Evolutionary conservation across 1,140 invertebrate species (phyloP).

Genomic region (Protaetia brevitarsis): DNA sequence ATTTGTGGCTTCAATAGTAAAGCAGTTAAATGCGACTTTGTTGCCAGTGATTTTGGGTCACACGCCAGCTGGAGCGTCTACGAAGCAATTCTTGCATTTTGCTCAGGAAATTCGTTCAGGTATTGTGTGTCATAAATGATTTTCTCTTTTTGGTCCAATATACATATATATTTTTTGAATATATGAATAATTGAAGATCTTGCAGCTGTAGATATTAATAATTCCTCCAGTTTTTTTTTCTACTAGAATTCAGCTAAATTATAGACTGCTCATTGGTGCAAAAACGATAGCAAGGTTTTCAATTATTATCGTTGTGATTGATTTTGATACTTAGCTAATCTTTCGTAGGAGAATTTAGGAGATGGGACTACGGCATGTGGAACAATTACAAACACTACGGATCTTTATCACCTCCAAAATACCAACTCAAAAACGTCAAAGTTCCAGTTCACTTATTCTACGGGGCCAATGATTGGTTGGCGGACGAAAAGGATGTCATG

Average conservation of each 20-base stretch:
- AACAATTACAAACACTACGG: conserved; percentile 21
- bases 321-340: no score
- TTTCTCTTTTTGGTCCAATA: no score
- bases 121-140: no score
- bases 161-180: no score
- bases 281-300: no score
- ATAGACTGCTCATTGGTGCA: no score
- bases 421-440: conserved; percentile 22
- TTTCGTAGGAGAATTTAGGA: conserved; percentile 17
- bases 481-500: conserved; percentile 4
- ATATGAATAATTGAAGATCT: no score
- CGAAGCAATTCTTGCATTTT: conserved; percentile 71
- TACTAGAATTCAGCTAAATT: no score
- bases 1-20: conserved; percentile 55
- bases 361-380: conserved; percentile 16
- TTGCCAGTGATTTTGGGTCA: conserved; percentile 74
- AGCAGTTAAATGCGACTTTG: conserved; percentile 59
- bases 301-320: neutral
- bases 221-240: no score
- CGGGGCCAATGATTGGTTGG: conserved; percentile 15
- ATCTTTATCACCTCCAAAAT: conserved; percentile 5
- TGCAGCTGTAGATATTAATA: no score
- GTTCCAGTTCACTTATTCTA: conserved; percentile 23
- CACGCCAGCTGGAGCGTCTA: conserved; percentile 79
- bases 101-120: conserved; percentile 63